These are phyloP conservation scores for Petrolisthes manimaculis DNA, from an alignment of 2,888 invertebrate species.

Conservation along the genomic window DNA sequence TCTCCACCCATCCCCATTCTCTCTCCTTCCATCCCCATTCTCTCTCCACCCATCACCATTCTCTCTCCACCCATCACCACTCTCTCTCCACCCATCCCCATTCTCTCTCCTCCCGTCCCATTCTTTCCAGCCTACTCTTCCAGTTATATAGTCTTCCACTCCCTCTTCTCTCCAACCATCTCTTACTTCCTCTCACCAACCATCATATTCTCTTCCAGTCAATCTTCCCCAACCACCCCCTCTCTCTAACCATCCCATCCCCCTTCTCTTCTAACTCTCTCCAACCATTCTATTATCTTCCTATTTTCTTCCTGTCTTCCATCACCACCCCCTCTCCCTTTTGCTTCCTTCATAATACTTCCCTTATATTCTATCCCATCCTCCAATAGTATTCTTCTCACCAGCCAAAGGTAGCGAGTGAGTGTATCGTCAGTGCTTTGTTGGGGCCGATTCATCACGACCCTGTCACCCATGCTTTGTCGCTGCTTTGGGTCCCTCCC, in stretches of 20 bases:
- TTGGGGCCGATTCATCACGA: constrained; percentile 39
- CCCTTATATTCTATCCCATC: neutral
- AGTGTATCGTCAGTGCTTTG: constrained; percentile 43
- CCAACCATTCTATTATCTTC: too few species aligned
- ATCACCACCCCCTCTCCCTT: neutral
- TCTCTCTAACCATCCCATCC: too few species aligned
- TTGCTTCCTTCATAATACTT: neutral
- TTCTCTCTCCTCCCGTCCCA: neutral
- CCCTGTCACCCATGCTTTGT: constrained; percentile 48
- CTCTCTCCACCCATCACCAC: neutral
- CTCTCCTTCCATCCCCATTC: neutral
- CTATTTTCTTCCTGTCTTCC: neutral
- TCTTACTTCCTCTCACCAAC: too few species aligned
- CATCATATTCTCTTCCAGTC: too few species aligned
- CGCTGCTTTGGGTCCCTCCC: neutral
- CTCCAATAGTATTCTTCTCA: constrained; percentile 11
- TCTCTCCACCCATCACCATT: neutral
- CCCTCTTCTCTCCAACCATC: too few species aligned
- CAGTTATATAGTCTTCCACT: too few species aligned
- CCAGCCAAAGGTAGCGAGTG: constrained; percentile 16
- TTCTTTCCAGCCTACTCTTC: too few species aligned
- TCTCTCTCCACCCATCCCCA: neutral
- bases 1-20: neutral
- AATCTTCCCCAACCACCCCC: too few species aligned
- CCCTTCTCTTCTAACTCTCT: too few species aligned